Evolutionary conservation across 2,113 vertebrate genomes (phyloP).

Genomic region (Triplophysa tibetana): DNA sequence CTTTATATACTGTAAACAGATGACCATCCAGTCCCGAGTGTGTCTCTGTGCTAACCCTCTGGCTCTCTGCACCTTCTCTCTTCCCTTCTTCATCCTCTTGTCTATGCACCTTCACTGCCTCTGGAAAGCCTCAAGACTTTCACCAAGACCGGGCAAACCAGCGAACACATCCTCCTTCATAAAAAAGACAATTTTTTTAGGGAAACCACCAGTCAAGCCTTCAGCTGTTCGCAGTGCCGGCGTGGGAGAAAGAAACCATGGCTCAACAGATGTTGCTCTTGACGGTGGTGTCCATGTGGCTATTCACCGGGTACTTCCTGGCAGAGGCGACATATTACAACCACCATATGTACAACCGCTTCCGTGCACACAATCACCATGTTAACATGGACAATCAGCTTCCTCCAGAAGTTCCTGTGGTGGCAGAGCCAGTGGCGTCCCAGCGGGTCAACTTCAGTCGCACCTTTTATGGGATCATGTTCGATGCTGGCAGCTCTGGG

Average conservation of each 20-base stretch:
- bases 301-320: slow-evolving; percentile 68
- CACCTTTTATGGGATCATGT: slow-evolving; percentile 93
- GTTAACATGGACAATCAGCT: slow-evolving; percentile 86
- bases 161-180: slow-evolving; percentile 53
- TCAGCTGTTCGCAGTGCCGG: slow-evolving; percentile 36
- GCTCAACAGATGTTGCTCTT: slow-evolving; percentile 65
- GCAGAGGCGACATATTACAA: slow-evolving; percentile 77
- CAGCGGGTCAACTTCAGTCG: slow-evolving; percentile 72
- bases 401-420: slow-evolving; percentile 66
- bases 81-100: slow-evolving; percentile 39
- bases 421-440: slow-evolving; percentile 29
- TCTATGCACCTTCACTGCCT: slow-evolving; percentile 39
- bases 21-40: slow-evolving; percentile 74
- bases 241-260: slow-evolving; percentile 70
- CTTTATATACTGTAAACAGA: slow-evolving; percentile 82
- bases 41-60: slow-evolving; percentile 65
- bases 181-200: slow-evolving; percentile 30
- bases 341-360: slow-evolving; percentile 73
- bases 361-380: slow-evolving; percentile 67
- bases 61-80: slow-evolving; percentile 54
- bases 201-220: slow-evolving; percentile 21
- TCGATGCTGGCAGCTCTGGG: slow-evolving; percentile 96
- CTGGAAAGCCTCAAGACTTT: slow-evolving; percentile 23
- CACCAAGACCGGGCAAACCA: slow-evolving; percentile 41
- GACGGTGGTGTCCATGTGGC: slow-evolving; percentile 71